Evolutionary conservation across 2,888 invertebrate genomes (phyloP), one percentile per base, ranked within the genome.

Genomic region (Diadegma fenestrale): DNA sequence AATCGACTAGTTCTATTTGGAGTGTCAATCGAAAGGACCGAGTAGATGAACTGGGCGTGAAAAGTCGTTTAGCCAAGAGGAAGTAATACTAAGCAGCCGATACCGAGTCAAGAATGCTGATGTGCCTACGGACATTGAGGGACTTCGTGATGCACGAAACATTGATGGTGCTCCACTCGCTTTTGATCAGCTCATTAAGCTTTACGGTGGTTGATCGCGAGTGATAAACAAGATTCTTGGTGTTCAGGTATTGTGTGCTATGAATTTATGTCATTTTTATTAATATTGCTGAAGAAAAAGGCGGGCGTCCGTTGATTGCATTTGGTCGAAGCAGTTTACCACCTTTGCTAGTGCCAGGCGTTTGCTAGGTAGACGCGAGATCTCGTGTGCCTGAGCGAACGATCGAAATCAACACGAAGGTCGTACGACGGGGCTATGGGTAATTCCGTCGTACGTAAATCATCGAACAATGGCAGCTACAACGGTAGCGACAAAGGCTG

Each of bases 41-140:
- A 85, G 80, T 58, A 73, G 64, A 43, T 45, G 54, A 58, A 78
- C 76, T 72, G 58, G 22, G 51, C 72, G 83, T 84, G 88, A 88
- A 73, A 78, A 82, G 69, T 73, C 48, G 63, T 69, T 41, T 48
- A 26, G 43, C 12, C 54, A 61, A 14, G 64, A 61, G 17, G 64
- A 71, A 63, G 75, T 45, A 75, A 83, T 83, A 90, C 90, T 93
- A 92, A 93, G 92, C 91, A 91, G 89, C 87, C 89, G 87, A 89
- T 81, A 88, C 85, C 91, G 90, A 91, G 91, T 90, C 91, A 91
- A 92, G 93, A 92, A 93, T 93, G 91, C 90, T 92, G 92, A 93
- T 93, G 91, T 88, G 86, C 87, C 88, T 90, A 90, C 91, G 90
- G 86, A 87, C 87, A 76, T 51, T n/a, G 54, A 41, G 30, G 79